Percentiles rank a stretch among this genome's conserved stretches.
Evolutionary conservation across 1,140 invertebrate species (phyloP).

Genomic region (Leguminivora glycinivorella): DNA sequence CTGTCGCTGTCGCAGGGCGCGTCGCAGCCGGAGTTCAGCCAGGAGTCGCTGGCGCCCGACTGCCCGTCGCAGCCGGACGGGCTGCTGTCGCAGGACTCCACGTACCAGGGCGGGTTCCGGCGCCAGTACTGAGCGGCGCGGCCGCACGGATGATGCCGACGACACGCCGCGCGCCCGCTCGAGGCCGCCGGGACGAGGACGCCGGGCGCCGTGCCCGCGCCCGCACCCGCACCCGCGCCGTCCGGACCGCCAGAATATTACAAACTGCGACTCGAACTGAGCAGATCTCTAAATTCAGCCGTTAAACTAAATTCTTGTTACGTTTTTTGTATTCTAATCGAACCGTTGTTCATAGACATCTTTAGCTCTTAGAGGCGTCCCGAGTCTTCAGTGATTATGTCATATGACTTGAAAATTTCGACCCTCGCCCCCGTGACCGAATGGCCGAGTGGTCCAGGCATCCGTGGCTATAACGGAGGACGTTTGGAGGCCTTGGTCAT

Average conservation of each 20-base stretch:
- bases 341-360: slow-evolving; percentile 8
- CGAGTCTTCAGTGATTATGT: no score
- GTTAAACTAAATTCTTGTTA: neutral
- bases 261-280: neutral
- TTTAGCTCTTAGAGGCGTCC: no score
- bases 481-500: no score
- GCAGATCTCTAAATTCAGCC: neutral
- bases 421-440: no score
- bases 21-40: slow-evolving; percentile 90
- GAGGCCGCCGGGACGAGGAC: slow-evolving; percentile 29
- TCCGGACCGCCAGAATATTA: neutral
- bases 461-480: no score
- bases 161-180: neutral
- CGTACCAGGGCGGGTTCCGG: slow-evolving; percentile 89
- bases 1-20: slow-evolving; percentile 86
- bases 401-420: no score
- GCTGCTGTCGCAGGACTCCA: slow-evolving; percentile 96
- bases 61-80: slow-evolving; percentile 97
- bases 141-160: slow-evolving; percentile 45
- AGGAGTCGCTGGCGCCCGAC: slow-evolving; percentile 93
- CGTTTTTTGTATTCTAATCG: slow-evolving; percentile 3
- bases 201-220: no score
- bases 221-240: no score
- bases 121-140: slow-evolving; percentile 81
- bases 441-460: no score